Percentiles rank a stretch among this genome's conserved stretches.
Conservation (phyloP, 1,140 invertebrate genomes). For the Ceratina australensis region DNA sequence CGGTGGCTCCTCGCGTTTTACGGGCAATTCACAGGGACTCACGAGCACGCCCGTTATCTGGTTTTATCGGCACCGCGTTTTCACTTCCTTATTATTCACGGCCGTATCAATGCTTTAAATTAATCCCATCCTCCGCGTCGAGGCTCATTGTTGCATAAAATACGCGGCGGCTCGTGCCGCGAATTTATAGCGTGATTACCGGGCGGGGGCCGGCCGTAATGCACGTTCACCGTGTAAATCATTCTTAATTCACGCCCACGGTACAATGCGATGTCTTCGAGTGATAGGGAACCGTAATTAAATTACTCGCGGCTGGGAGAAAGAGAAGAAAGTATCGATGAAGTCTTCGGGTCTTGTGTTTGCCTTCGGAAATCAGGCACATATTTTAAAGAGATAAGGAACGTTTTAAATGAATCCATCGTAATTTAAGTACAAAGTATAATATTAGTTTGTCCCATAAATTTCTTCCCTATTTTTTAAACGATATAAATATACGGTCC, state of each 20-base stretch:
- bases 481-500: no score
- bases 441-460: no score
- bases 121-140: conserved; percentile 7
- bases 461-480: no score
- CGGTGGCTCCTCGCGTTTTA: not conserved
- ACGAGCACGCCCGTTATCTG: not conserved
- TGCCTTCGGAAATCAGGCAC: not conserved
- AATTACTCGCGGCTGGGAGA: conserved; percentile 6
- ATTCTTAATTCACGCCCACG: conserved; percentile 16
- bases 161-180: conserved; percentile 4
- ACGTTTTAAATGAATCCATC: no score
- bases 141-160: conserved; percentile 34
- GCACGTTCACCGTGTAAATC: conserved; percentile 25
- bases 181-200: conserved; percentile 38
- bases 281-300: not conserved
- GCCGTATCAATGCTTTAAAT: conserved; percentile 38
- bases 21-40: not conserved
- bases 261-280: not conserved
- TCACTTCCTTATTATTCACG: conserved; percentile 31
- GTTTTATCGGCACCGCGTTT: not conserved
- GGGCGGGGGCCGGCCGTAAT: not conserved
- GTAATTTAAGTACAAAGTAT: no score
- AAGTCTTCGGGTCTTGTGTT: not conserved
- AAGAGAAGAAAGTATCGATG: not conserved
- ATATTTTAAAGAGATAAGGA: no score